Percentiles rank a stretch among this genome's conserved stretches.
Evolutionary conservation across 2,888 invertebrate species (phyloP).

Genomic region (Cerastoderma edule): DNA sequence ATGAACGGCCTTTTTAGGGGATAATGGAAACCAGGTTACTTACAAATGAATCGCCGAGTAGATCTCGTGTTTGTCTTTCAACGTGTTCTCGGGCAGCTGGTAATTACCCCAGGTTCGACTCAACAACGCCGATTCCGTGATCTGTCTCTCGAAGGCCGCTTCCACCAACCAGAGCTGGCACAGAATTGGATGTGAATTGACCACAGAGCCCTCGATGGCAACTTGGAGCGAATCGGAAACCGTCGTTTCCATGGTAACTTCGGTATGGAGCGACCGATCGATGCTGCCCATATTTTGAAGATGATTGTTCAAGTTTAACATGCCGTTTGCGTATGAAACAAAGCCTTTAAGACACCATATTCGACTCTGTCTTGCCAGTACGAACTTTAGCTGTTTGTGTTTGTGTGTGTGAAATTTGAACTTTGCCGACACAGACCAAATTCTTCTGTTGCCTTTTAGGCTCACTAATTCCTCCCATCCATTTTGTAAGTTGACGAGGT

Average conservation of each 20-base stretch:
- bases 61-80: slow-evolving; percentile 22
- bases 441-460: slow-evolving; percentile 29
- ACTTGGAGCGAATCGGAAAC: slow-evolving; percentile 6
- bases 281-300: slow-evolving; percentile 26
- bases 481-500: not conserved
- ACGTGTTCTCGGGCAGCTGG: slow-evolving; percentile 30
- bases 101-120: slow-evolving; percentile 38
- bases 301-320: slow-evolving; percentile 18
- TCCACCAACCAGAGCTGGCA: slow-evolving; percentile 36
- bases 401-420: slow-evolving; percentile 31
- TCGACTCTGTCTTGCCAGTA: slow-evolving; percentile 22
- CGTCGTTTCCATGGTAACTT: slow-evolving; percentile 13
- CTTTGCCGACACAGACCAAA: slow-evolving; percentile 40
- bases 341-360: slow-evolving; percentile 35
- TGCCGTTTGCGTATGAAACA: slow-evolving; percentile 26
- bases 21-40: not conserved
- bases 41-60: slow-evolving; percentile 33
- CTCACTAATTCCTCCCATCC: slow-evolving; percentile 27
- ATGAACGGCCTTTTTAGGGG: no score
- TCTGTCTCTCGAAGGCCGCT: slow-evolving; percentile 11
- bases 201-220: slow-evolving; percentile 30
- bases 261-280: slow-evolving; percentile 23
- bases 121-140: not conserved
- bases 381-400: slow-evolving; percentile 27
- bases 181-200: slow-evolving; percentile 19